A percentile compares a stretch with the other conserved stretches of the same genome.
Conservation (phyloP, 2,113 vertebrate species). For the Eurypyga helias region DNA sequence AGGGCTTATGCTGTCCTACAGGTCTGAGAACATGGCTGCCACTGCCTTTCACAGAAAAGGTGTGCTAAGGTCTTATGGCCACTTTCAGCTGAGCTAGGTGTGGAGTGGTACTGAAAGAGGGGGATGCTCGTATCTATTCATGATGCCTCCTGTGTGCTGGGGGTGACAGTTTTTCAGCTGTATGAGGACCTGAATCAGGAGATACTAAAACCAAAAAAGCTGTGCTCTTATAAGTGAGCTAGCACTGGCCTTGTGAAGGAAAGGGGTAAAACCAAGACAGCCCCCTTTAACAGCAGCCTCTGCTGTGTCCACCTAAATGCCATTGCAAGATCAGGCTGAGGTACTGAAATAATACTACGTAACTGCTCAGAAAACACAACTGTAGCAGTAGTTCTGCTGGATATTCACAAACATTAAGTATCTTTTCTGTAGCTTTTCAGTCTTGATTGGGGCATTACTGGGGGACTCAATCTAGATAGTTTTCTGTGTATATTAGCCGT, state of each 20-base stretch:
- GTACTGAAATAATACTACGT: not conserved
- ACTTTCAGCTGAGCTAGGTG: not conserved
- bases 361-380: not conserved
- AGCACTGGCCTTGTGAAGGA: not conserved
- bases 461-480: not conserved
- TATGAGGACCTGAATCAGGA: not conserved
- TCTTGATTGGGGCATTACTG: not conserved
- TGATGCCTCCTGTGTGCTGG: not conserved
- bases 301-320: not conserved
- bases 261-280: not conserved
- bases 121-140: rapidly evolving
- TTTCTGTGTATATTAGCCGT: not conserved
- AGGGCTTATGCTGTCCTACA: not conserved
- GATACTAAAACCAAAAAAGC: not conserved
- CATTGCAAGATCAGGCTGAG: not conserved
- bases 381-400: not conserved
- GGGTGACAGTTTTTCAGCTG: not conserved
- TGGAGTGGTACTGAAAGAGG: not conserved
- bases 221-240: not conserved
- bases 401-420: not conserved
- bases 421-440: not conserved
- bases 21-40: not conserved
- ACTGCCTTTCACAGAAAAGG: not conserved
- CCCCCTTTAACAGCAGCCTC: not conserved
- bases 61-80: not conserved